phyloP scores from a whole-genome alignment of 2,888 invertebrate genomes.

The Venustoraphidia nigricollis region DNA sequence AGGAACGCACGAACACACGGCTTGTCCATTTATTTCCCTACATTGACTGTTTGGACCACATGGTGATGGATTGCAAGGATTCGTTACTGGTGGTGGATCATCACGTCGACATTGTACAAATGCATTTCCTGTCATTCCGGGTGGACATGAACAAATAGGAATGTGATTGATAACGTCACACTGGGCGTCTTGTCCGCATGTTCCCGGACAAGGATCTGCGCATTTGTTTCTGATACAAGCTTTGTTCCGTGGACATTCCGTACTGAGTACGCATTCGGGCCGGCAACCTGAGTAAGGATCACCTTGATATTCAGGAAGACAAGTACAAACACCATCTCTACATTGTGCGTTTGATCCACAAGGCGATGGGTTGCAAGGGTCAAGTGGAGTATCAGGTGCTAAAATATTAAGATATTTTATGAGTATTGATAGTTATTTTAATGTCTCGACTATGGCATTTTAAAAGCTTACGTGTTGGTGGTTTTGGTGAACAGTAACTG shows the following conservation, averaged over 20 bases:
- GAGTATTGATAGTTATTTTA: slow-evolving; percentile 6
- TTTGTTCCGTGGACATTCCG: slow-evolving; percentile 37
- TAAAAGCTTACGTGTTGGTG: slow-evolving; percentile 15
- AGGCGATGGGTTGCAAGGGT: slow-evolving; percentile 50
- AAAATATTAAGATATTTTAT: no score
- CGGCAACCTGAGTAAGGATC: slow-evolving; percentile 34
- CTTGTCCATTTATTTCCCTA: slow-evolving; percentile 28
- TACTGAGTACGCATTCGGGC: slow-evolving; percentile 44
- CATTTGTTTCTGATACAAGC: slow-evolving; percentile 47
- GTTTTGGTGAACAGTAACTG: slow-evolving; percentile 22
- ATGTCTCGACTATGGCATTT: background rate
- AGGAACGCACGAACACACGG: slow-evolving; percentile 31
- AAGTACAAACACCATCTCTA: slow-evolving; percentile 28
- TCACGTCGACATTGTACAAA: slow-evolving; percentile 40
- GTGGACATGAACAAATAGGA: slow-evolving; percentile 41
- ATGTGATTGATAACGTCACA: slow-evolving; percentile 41
- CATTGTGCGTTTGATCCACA: slow-evolving; percentile 55
- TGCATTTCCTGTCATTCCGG: slow-evolving; percentile 53
- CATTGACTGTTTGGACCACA: slow-evolving; percentile 35
- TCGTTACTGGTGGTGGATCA: slow-evolving; percentile 17
- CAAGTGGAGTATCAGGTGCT: slow-evolving; percentile 12
- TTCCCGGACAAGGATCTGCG: slow-evolving; percentile 41
- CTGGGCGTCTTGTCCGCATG: slow-evolving; percentile 43
- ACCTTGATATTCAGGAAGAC: slow-evolving; percentile 30
- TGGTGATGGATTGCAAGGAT: slow-evolving; percentile 35